These are phyloP conservation scores for Gopherus flavomarginatus DNA, from an alignment of 2,113 vertebrate genomes.

Conservation along the genomic window DNA sequence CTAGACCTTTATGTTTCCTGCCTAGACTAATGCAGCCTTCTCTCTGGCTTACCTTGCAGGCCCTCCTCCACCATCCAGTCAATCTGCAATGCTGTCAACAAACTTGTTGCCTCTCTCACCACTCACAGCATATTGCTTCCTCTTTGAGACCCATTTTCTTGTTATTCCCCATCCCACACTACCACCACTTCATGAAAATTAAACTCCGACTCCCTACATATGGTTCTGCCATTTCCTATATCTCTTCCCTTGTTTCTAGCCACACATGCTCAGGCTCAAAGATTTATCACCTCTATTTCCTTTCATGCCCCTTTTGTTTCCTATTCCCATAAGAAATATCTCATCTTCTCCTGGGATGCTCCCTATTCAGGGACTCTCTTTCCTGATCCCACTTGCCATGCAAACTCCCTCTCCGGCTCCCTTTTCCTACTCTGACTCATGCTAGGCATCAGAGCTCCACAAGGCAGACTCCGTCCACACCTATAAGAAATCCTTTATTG, in stretches of 20 bases:
- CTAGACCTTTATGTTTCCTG: background rate
- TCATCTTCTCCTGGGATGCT: background rate
- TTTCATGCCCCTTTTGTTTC: background rate
- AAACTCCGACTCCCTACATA: background rate
- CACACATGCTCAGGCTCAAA: background rate
- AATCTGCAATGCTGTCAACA: background rate
- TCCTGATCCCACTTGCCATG: background rate
- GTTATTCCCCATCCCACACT: background rate
- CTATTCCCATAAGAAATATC: background rate
- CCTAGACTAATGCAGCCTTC: background rate
- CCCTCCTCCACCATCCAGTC: background rate
- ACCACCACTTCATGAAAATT: background rate
- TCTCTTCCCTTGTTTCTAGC: background rate
- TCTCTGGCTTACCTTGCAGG: background rate
- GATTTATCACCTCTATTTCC: background rate
- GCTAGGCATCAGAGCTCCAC: background rate
- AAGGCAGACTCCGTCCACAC: background rate
- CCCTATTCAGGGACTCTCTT: background rate
- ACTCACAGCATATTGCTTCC: background rate
- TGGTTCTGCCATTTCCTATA: background rate
- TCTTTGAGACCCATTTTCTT: background rate
- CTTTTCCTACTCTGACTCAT: background rate
- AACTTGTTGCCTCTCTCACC: background rate
- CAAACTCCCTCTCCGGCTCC: background rate
- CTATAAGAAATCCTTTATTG: background rate